These are phyloP conservation scores for Zaprionus davidi DNA, from an alignment of 1,140 invertebrate genomes.

Conservation along the genomic window DNA sequence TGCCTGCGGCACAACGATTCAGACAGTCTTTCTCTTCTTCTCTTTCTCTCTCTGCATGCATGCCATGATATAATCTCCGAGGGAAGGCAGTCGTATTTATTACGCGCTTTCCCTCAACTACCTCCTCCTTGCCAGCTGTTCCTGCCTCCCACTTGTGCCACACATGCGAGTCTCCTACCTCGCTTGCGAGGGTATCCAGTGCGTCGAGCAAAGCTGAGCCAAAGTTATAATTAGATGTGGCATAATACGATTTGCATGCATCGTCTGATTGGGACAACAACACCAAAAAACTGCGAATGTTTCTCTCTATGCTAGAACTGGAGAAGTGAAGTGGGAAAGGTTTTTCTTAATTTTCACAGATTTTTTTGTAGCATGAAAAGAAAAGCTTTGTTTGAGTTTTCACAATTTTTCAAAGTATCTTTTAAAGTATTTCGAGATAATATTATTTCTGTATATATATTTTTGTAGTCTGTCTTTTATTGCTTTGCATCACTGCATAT, in stretches of 20 bases:
- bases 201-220: not conserved
- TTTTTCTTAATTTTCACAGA: not conserved
- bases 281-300: not conserved
- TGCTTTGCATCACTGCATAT: not conserved
- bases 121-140: not conserved
- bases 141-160: not conserved
- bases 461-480: no score
- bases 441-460: no score
- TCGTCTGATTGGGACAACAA: not conserved
- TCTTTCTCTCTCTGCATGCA: conserved; percentile 29
- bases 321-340: no score
- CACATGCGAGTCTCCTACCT: not conserved
- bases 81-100: conserved; percentile 58
- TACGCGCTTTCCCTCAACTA: conserved; percentile 56
- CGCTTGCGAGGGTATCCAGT: not conserved
- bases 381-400: not conserved
- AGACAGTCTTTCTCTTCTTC: conserved; percentile 50
- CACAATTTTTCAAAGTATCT: not conserved
- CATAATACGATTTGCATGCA: conserved; percentile 1
- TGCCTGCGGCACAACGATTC: conserved; percentile 28
- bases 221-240: conserved; percentile 9
- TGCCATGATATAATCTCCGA: conserved; percentile 74
- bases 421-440: no score
- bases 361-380: not conserved
- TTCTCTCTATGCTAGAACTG: not conserved